A percentile compares a stretch with the other conserved stretches of the same genome.
phyloP scores from a whole-genome alignment of 2,113 vertebrate genomes.

The Limanda limanda region DNA sequence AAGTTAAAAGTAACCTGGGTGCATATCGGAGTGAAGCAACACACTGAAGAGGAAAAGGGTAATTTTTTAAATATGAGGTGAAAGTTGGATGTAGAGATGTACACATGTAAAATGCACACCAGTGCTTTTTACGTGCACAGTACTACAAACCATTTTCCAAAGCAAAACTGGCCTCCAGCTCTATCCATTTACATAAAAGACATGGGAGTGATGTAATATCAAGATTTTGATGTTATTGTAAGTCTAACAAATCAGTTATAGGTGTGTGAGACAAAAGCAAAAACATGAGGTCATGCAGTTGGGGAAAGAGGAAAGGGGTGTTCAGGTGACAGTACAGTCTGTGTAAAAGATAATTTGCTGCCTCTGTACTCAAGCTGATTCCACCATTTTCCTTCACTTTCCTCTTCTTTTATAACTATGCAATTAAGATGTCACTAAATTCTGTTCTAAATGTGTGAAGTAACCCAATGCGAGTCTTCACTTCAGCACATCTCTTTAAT shows the following conservation, averaged over 20 bases:
- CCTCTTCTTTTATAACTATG: constrained; percentile 14
- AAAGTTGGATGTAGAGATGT: too few relatives aligned
- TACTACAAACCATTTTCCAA: too few relatives aligned
- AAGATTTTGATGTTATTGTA: background rate
- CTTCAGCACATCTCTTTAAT: constrained; percentile 35
- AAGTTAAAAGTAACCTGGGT: background rate
- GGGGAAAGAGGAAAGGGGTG: background rate
- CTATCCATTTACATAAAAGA: background rate
- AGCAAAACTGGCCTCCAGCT: background rate
- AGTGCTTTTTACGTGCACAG: too few relatives aligned
- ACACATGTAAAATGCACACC: too few relatives aligned
- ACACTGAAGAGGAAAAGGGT: too few relatives aligned
- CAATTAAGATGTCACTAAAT: constrained; percentile 37
- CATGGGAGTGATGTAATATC: background rate
- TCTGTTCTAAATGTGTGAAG: constrained; percentile 21
- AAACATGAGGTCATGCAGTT: background rate
- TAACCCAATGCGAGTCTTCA: constrained; percentile 35
- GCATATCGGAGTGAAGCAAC: background rate
- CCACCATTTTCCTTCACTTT: constrained; percentile 3
- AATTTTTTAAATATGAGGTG: too few relatives aligned
- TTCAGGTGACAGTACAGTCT: background rate
- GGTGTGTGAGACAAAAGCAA: background rate
- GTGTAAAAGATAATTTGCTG: background rate
- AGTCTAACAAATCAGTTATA: background rate
- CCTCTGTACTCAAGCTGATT: constrained; percentile 10